Evolutionary conservation across 2,797 vertebrate species (phyloP).

Genomic region (Nannoperca obscura): DNA sequence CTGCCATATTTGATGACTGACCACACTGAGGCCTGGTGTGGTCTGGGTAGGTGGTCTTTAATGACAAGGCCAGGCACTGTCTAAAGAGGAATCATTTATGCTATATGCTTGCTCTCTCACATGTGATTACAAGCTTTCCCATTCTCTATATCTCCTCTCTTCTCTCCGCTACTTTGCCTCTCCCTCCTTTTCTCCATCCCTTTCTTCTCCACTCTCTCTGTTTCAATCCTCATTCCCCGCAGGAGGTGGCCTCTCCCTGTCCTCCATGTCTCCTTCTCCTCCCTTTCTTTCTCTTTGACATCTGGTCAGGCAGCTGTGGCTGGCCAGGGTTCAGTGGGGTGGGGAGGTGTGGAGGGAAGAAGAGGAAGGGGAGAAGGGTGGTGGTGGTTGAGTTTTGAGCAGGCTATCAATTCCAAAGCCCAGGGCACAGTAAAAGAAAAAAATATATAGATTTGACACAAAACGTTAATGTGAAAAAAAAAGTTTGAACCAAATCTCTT

Average conservation of each 20-base stretch:
- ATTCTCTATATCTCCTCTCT: conserved; percentile 36
- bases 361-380: conserved; percentile 70
- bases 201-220: conserved; percentile 71
- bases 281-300: conserved; percentile 84
- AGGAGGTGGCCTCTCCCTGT: conserved; percentile 91
- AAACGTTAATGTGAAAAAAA: conserved; percentile 78
- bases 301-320: conserved; percentile 99
- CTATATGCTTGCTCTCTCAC: conserved; percentile 34
- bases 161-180: conserved; percentile 55
- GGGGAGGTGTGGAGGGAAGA: conserved; percentile 83
- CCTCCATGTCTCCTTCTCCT: conserved; percentile 77
- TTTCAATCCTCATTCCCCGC: conserved; percentile 93
- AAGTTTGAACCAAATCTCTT: conserved; percentile 79
- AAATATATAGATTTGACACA: conserved; percentile 76
- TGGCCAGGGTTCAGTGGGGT: conserved; percentile 94
- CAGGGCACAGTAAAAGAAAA: conserved; percentile 94
- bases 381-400: conserved; percentile 83
- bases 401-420: conserved; percentile 99
- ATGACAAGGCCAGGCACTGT: conserved; percentile 64
- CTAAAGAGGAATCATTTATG: conserved; percentile 52
- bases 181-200: conserved; percentile 53
- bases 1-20: conserved; percentile 23
- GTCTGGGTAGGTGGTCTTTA: conserved; percentile 73
- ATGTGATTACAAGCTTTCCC: conserved; percentile 49
- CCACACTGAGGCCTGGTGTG: conserved; percentile 26